phyloP scores from a whole-genome alignment of 2,888 invertebrate species.

The Ophion obscuratus region DNA sequence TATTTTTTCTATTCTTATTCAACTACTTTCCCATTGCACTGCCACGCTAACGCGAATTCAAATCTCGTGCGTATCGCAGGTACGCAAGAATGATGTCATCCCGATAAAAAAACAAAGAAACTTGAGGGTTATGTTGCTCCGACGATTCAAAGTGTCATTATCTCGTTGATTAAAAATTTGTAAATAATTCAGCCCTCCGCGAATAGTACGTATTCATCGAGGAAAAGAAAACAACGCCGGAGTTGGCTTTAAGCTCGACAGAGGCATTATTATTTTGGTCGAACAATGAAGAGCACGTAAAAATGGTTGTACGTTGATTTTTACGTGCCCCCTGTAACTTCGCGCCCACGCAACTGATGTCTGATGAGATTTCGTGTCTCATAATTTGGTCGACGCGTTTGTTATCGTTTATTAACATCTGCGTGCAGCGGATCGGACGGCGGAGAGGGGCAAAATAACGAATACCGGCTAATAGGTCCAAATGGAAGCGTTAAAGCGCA shows the following conservation, averaged over 20 bases:
- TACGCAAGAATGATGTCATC: not conserved
- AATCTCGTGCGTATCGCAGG: conserved; percentile 2
- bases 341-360: conserved; percentile 29
- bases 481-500: conserved; percentile 35
- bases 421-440: conserved; percentile 20
- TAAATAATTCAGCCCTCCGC: not conserved
- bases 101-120: conserved; percentile 12
- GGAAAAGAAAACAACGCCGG: not conserved
- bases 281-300: conserved; percentile 17
- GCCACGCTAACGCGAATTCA: not conserved
- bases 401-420: conserved; percentile 56
- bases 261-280: conserved; percentile 24
- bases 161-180: conserved; percentile 1
- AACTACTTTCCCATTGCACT: conserved; percentile 1
- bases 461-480: conserved; percentile 56
- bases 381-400: conserved; percentile 37
- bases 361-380: conserved; percentile 25
- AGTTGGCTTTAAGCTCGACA: not conserved
- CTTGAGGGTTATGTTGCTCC: conserved; percentile 57
- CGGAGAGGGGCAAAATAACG: conserved; percentile 27
- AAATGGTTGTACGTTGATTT: conserved; percentile 17
- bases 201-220: conserved; percentile 36
- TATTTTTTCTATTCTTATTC: conserved; percentile 13
- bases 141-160: conserved; percentile 38
- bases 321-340: not conserved